These are phyloP conservation scores for Turritopsis rubra DNA, from an alignment of 30 jellyfish, hydroid and myxozoan species.

Conservation along the genomic window DNA sequence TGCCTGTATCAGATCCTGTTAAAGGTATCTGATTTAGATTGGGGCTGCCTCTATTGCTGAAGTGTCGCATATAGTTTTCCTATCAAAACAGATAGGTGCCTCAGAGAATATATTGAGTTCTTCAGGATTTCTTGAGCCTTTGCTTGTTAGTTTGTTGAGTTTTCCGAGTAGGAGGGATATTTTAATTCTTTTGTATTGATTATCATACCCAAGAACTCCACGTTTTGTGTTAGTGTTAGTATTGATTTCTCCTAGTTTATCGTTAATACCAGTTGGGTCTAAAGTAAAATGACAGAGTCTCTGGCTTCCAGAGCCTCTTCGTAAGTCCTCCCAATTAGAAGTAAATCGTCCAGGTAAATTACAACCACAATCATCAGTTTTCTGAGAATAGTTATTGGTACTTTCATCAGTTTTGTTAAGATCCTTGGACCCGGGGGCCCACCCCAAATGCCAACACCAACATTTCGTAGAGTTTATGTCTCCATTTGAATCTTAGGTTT, in stretches of 20 bases:
- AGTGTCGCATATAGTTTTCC: slow-evolving; percentile 14
- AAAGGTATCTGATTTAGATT: too few relatives aligned
- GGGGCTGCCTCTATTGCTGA: too few relatives aligned
- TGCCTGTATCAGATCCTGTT: not conserved
- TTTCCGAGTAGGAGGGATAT: slow-evolving; percentile 10
- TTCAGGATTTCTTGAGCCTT: slow-evolving; percentile 14
- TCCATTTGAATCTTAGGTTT: not conserved
- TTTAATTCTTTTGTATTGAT: not conserved
- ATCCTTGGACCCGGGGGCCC: slow-evolving; percentile 13
- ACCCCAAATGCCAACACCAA: too few relatives aligned
- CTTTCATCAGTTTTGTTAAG: not conserved
- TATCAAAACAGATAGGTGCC: not conserved
- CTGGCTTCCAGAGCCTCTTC: slow-evolving; percentile 1
- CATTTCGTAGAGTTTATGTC: slow-evolving; percentile 12
- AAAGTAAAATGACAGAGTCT: not conserved
- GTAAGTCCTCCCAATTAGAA: too few relatives aligned
- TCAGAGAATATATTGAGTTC: not conserved
- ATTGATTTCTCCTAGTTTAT: not conserved
- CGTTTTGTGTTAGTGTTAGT: slow-evolving; percentile 15
- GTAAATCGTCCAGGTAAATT: not conserved
- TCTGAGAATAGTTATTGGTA: not conserved
- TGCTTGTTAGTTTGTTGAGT: not conserved
- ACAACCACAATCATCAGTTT: not conserved
- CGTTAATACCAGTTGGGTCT: not conserved
- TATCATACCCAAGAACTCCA: slow-evolving; percentile 36